These are phyloP conservation scores for Dendrophyllia cribrosa DNA, from an alignment of 64 coral and sea anemone species.

Conservation along the genomic window DNA sequence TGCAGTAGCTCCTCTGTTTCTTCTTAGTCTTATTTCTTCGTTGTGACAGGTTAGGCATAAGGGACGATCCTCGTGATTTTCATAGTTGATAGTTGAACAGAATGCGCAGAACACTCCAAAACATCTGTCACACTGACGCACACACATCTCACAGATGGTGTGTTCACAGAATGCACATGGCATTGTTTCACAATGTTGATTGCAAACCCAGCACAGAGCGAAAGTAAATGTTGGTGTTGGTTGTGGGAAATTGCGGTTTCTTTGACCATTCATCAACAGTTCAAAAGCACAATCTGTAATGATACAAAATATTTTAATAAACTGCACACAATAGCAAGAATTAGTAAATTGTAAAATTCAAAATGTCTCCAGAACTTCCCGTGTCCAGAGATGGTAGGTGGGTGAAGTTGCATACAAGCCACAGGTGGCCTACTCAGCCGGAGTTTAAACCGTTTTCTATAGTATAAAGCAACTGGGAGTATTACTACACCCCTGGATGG, in stretches of 20 bases:
- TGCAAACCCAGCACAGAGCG: conserved; percentile 84
- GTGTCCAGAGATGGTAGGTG: no score
- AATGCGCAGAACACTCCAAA: conserved; percentile 89
- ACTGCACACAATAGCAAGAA: no score
- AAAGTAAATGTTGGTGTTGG: conserved; percentile 18
- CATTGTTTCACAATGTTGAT: conserved; percentile 68
- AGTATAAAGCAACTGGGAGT: no score
- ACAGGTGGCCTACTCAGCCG: no score
- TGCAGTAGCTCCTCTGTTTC: conserved; percentile 36
- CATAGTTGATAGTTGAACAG: conserved; percentile 93
- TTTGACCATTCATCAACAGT: conserved; percentile 83
- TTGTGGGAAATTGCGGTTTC: conserved; percentile 5
- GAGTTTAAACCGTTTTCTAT: no score
- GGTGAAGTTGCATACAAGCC: no score
- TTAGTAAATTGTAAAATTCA: no score
- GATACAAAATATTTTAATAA: neutral
- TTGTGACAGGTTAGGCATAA: conserved; percentile 86
- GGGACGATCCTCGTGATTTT: conserved; percentile 76
- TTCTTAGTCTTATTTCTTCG: conserved; percentile 67
- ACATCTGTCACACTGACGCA: conserved; percentile 86
- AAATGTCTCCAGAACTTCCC: no score
- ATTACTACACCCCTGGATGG: no score
- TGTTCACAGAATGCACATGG: conserved; percentile 95
- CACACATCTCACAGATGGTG: conserved; percentile 91
- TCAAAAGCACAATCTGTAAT: conserved; percentile 73